These are phyloP conservation scores for Rhinoraja longicauda DNA, from an alignment of 2,797 vertebrate species.

Conservation along the genomic window DNA sequence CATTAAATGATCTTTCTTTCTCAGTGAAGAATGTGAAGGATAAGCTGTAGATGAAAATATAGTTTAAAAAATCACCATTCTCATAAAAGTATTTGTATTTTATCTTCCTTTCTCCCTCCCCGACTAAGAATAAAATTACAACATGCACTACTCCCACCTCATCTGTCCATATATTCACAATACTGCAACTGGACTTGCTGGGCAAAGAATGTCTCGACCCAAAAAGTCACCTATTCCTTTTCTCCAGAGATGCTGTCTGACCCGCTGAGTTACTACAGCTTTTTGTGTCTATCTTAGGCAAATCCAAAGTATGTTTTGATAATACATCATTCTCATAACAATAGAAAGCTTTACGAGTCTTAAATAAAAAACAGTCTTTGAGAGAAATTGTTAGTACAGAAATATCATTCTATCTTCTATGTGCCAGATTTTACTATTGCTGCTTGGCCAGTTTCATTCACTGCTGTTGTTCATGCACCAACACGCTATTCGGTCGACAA, in stretches of 20 bases:
- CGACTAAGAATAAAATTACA: neutral
- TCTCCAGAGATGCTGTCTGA: too few relatives aligned
- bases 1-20: neutral
- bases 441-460: constrained; percentile 41
- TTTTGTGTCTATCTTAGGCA: too few relatives aligned
- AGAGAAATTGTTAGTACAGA: neutral
- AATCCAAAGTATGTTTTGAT: neutral
- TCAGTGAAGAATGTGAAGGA: neutral
- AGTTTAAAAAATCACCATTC: neutral
- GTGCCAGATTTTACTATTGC: neutral
- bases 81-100: neutral
- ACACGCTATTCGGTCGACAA: constrained; percentile 37
- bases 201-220: neutral
- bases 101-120: neutral
- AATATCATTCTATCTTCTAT: neutral
- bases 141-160: neutral
- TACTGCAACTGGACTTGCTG: neutral
- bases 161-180: neutral
- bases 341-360: neutral
- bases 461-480: constrained; percentile 42
- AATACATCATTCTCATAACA: neutral
- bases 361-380: neutral
- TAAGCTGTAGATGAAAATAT: neutral
- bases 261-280: too few relatives aligned
- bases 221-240: too few relatives aligned